Conservation (phyloP, 2,888 invertebrate species). For the Tenodera sinensis region DNA sequence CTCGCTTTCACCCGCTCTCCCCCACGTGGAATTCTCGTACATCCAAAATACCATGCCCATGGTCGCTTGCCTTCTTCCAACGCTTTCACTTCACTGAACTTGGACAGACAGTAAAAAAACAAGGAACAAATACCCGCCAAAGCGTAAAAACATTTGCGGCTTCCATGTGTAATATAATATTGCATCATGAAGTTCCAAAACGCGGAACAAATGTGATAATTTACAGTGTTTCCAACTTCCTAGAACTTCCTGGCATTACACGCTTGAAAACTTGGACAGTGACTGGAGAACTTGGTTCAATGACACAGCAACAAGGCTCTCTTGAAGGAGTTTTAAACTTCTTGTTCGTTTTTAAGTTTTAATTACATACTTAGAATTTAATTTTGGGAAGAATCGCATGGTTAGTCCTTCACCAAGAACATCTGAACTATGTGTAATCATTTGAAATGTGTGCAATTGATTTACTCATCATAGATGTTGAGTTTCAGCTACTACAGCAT, state of each 20-base stretch:
- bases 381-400: too few relatives aligned
- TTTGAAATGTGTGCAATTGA: too few relatives aligned
- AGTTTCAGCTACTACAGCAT: too few relatives aligned
- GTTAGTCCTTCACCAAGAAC: too few relatives aligned
- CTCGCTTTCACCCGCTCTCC: background rate
- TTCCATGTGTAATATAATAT: background rate
- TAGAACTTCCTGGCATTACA: background rate
- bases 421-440: too few relatives aligned
- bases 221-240: background rate
- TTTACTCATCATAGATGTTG: too few relatives aligned
- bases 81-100: background rate
- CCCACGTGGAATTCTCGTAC: background rate
- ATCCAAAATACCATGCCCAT: background rate
- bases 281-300: background rate
- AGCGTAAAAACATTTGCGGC: background rate
- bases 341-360: too few relatives aligned
- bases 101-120: background rate
- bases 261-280: background rate
- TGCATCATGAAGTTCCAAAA: background rate
- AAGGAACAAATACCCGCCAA: background rate
- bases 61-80: background rate
- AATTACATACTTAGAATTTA: too few relatives aligned
- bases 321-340: too few relatives aligned
- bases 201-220: background rate
- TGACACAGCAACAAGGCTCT: background rate